These are phyloP conservation scores for Oxytorus armatus DNA, from an alignment of 2,888 invertebrate genomes.

Conservation along the genomic window DNA sequence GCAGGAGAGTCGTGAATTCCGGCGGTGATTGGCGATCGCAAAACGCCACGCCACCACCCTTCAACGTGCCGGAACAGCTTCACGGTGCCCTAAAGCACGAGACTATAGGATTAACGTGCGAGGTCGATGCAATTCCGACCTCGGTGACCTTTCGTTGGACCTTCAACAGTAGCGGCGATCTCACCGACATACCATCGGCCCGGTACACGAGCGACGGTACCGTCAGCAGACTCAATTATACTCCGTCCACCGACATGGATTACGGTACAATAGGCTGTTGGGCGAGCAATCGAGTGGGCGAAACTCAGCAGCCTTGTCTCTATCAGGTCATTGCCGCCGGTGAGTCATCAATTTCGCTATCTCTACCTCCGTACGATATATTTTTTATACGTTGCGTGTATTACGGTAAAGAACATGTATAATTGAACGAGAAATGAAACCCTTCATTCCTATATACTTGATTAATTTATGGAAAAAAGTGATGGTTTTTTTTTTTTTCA, in stretches of 20 bases:
- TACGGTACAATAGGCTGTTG: conserved; percentile 95
- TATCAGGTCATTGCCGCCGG: conserved; percentile 95
- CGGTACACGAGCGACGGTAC: conserved; percentile 87
- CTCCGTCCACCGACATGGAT: conserved; percentile 94
- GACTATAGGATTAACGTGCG: conserved; percentile 92
- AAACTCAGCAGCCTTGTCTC: conserved; percentile 93
- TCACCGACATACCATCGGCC: conserved; percentile 90
- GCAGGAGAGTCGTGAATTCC: conserved; percentile 78
- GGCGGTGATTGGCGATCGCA: conserved; percentile 71
- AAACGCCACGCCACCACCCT: conserved; percentile 75
- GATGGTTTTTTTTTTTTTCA: too few species aligned
- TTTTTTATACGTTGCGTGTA: too few species aligned
- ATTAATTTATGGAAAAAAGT: too few species aligned
- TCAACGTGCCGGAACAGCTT: conserved; percentile 90
- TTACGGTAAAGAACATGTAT: too few species aligned
- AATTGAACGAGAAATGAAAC: conserved; percentile 70
- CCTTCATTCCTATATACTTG: too few species aligned
- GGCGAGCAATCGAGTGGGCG: conserved; percentile 93
- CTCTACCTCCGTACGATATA: too few species aligned
- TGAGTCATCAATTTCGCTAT: conserved; percentile 81
- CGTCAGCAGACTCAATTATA: conserved; percentile 92
- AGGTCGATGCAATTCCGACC: conserved; percentile 95
- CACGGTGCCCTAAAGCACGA: conserved; percentile 95
- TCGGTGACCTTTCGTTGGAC: conserved; percentile 95
- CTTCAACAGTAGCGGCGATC: conserved; percentile 94